Percentiles rank a stretch among this genome's conserved stretches.
Conservation (phyloP, 2,888 invertebrate species). For the Pterostichus madidus region DNA sequence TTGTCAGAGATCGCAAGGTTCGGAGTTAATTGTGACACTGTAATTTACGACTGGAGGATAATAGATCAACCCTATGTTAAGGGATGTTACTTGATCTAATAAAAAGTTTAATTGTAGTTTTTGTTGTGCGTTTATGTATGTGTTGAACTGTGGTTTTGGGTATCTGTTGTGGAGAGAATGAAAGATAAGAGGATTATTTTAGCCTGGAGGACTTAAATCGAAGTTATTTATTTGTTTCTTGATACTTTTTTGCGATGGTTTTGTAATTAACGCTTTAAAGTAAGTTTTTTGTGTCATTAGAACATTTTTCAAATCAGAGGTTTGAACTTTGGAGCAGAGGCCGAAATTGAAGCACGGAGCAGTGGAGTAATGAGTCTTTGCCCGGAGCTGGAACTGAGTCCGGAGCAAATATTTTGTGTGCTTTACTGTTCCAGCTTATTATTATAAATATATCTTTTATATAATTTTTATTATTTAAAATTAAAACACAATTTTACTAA, state of each 20-base stretch:
- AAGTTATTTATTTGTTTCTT: conserved; percentile 24
- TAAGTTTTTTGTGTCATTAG: too few relatives aligned
- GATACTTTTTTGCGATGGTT: background rate
- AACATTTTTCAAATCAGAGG: too few relatives aligned
- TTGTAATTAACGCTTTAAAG: conserved; percentile 25
- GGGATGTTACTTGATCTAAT: conserved; percentile 47
- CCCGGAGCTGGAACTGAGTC: too few relatives aligned
- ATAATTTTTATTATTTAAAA: too few relatives aligned
- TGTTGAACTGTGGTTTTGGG: conserved; percentile 10
- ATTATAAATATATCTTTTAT: too few relatives aligned
- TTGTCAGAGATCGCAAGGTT: conserved; percentile 43
- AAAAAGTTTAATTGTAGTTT: conserved; percentile 52
- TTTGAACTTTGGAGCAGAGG: too few relatives aligned
- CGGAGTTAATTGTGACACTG: conserved; percentile 56
- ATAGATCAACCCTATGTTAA: conserved; percentile 24
- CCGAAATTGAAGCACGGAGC: too few relatives aligned
- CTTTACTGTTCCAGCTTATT: too few relatives aligned
- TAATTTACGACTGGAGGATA: conserved; percentile 53
- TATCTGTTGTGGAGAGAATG: conserved; percentile 22
- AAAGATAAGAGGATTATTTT: conserved; percentile 28
- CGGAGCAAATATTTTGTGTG: too few relatives aligned
- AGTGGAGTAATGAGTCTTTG: too few relatives aligned
- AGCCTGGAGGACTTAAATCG: background rate
- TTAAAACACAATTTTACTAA: too few relatives aligned
- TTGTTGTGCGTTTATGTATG: conserved; percentile 14